Percentiles rank a stretch among this genome's conserved stretches.
Conservation (phyloP, 2,797 vertebrate genomes). For the Chromobotia macracanthus region DNA sequence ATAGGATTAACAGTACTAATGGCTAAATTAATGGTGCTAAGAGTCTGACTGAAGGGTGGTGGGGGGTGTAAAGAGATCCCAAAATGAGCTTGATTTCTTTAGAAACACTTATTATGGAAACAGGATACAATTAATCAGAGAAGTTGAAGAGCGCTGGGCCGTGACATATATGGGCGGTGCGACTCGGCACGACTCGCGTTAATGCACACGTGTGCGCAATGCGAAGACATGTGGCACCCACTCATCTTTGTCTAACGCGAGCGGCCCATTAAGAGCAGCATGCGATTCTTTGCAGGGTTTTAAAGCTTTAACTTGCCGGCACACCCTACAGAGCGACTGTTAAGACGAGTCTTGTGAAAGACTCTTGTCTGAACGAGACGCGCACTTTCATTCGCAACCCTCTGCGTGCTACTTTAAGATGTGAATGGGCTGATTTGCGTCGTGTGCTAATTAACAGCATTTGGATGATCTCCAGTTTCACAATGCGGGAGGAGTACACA, state of each 20-base stretch:
- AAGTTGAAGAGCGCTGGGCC: constrained; percentile 56
- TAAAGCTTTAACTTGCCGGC: not conserved
- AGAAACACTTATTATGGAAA: constrained; percentile 70
- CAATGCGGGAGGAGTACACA: constrained; percentile 27
- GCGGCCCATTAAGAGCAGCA: not conserved
- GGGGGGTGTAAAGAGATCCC: constrained; percentile 65
- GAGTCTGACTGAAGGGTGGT: constrained; percentile 48
- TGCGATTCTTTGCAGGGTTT: not conserved
- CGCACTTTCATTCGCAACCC: constrained; percentile 25
- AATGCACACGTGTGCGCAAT: constrained; percentile 12
- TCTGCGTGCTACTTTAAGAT: constrained; percentile 24
- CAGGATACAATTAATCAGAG: constrained; percentile 54
- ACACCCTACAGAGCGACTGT: constrained; percentile 1
- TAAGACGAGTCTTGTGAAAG: constrained; percentile 15
- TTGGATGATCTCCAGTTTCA: constrained; percentile 54
- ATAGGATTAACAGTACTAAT: constrained; percentile 72
- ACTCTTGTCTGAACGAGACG: constrained; percentile 1
- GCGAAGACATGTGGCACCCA: not conserved
- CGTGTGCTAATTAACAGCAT: constrained; percentile 46
- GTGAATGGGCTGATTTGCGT: constrained; percentile 50
- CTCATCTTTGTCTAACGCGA: constrained; percentile 3
- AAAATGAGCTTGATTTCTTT: constrained; percentile 69
- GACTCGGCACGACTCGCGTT: constrained; percentile 53
- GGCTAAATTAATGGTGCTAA: constrained; percentile 61
- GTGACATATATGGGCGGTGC: constrained; percentile 48